Evolutionary conservation across 1,140 invertebrate species (phyloP), one percentile per base, ranked within the genome.

Genomic region (Agraylea sexmaculata): DNA sequence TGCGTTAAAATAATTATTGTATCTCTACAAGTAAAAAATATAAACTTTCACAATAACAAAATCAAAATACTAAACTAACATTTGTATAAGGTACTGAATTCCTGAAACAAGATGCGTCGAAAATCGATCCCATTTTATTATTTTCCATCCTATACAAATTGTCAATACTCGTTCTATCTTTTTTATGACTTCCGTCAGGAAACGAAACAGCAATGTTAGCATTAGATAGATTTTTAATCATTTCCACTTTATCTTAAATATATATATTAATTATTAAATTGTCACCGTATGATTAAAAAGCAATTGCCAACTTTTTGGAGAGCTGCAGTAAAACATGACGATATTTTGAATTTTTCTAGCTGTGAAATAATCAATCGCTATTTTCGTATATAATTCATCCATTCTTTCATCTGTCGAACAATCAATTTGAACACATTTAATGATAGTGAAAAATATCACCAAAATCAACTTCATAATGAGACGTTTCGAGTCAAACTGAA

Each of bases 311-410:
- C 47, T 43, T 23, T 29, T 21, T 17, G 40, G 20, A 10, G 37
- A 30, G 43, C 47, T 46, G 29, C 47, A 49, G 4, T 43, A n/a
- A 33, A 49, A 49, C 40, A 46, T 37, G 4, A 46, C 23, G n/a
- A 43, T 25, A 35, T 37, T 41, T 15, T 41, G 23, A 11, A 49
- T 37, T 4, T 25, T 27, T 3, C 43, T 44, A 2, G 28, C 32
- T 11, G 6, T 43, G 16, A 43, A 49, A 34, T 43, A 41, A 34
- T 41, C 40, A 11, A 34, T 15, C 0, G 21, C 31, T 17, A 41
- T 13, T 3, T 22, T 4, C 11, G 29, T 22, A 11, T 33, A n/a
- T 27, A 8, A 8, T 7, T n/a, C n/a, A n/a, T n/a, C n/a, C n/a
- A n/a, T n/a, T n/a, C n/a, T n/a, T n/a, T n/a, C n/a, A n/a, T n/a